A percentile compares a stretch with the other conserved stretches of the same genome.
Evolutionary conservation across 2,113 vertebrate species (phyloP).

Genomic region (Erythrocercus mccallii): DNA sequence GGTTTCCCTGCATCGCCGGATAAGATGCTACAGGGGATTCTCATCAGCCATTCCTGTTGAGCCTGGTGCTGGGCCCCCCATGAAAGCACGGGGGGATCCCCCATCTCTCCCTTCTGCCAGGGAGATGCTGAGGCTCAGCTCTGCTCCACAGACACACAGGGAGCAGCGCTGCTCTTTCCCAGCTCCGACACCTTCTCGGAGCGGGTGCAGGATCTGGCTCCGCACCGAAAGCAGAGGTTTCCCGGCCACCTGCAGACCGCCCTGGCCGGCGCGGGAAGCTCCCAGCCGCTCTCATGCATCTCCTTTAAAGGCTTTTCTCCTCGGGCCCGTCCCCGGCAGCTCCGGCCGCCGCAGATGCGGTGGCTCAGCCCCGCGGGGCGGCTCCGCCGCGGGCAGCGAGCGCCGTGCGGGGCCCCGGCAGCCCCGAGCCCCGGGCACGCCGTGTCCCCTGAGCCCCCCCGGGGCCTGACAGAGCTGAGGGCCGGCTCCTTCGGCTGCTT

Average conservation of each 20-base stretch:
- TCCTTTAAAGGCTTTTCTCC: conserved; percentile 54
- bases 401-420: neutral
- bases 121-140: neutral
- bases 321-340: conserved; percentile 8
- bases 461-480: neutral
- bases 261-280: neutral
- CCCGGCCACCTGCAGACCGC: neutral
- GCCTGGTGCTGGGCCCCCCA: neutral
- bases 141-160: neutral
- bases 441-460: rapidly evolving
- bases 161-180: rapidly evolving
- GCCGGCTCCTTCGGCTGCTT: neutral
- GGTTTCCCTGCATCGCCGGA: neutral
- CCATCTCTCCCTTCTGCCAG: neutral
- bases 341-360: neutral
- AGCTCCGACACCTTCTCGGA: neutral
- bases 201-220: neutral
- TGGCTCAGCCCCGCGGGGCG: neutral
- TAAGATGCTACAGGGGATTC: neutral
- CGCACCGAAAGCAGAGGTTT: neutral
- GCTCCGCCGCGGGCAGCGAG: neutral
- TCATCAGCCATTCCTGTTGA: neutral
- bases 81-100: neutral
- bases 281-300: neutral
- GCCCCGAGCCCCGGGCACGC: rapidly evolving